These are phyloP conservation scores for Nansenia antarctica DNA, from an alignment of 2,113 vertebrate species.

Conservation along the genomic window DNA sequence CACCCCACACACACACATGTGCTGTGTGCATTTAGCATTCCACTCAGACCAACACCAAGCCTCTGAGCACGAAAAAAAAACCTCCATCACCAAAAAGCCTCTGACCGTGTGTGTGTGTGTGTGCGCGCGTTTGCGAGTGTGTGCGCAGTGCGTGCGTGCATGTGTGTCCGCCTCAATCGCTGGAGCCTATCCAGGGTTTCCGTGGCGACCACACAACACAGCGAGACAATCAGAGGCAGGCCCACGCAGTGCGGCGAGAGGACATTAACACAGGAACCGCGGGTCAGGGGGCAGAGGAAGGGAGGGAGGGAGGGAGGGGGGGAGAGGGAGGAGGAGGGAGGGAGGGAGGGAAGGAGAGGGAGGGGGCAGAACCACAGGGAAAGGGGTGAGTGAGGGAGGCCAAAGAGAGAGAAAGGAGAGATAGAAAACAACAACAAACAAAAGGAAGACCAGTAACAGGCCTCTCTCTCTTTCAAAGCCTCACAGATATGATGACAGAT, in stretches of 20 bases:
- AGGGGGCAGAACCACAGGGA: background rate
- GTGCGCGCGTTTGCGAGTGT: slow-evolving; percentile 22
- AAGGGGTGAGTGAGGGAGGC: slow-evolving; percentile 8
- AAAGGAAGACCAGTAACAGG: slow-evolving; percentile 47
- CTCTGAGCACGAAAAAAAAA: slow-evolving; percentile 74
- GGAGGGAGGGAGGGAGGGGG: slow-evolving; percentile 43
- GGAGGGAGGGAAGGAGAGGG: slow-evolving; percentile 41
- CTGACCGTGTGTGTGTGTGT: slow-evolving; percentile 48
- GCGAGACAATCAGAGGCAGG: slow-evolving; percentile 82
- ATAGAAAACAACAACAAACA: slow-evolving; percentile 64
- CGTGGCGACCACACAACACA: slow-evolving; percentile 84
- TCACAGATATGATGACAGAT: slow-evolving; percentile 53
- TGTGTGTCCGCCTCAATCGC: slow-evolving; percentile 76
- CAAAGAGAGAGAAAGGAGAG: background rate
- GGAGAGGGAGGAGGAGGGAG: slow-evolving; percentile 39
- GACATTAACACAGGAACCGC: slow-evolving; percentile 82
- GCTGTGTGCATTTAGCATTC: slow-evolving; percentile 71
- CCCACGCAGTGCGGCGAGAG: slow-evolving; percentile 80
- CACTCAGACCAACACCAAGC: slow-evolving; percentile 70
- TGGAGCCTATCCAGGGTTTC: slow-evolving; percentile 85
- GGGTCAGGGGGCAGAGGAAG: slow-evolving; percentile 75
- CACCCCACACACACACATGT: slow-evolving; percentile 34
- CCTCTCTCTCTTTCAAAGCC: slow-evolving; percentile 46
- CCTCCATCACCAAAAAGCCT: slow-evolving; percentile 56
- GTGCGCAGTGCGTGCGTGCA: slow-evolving; percentile 61